Evolutionary conservation across 2,888 invertebrate species (phyloP).

Genomic region (Xestia xanthographa): DNA sequence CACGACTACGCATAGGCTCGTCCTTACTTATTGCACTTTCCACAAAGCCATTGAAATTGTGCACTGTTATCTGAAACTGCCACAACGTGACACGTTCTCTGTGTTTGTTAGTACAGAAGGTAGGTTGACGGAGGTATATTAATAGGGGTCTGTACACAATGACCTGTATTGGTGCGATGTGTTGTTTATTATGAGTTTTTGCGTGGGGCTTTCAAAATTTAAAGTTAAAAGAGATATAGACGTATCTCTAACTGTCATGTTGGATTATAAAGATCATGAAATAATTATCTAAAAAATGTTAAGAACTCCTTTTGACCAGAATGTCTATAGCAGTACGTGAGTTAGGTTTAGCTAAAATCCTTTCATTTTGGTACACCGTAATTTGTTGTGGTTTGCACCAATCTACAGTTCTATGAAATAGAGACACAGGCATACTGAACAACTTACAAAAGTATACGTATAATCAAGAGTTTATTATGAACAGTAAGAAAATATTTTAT

Average conservation of each 20-base stretch:
- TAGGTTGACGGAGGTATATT: background rate
- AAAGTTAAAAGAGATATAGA: background rate
- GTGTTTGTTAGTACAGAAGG: slow-evolving; percentile 4
- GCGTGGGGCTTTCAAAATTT: background rate
- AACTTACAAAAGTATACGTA: background rate
- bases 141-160: background rate
- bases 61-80: slow-evolving; percentile 33
- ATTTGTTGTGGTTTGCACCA: background rate
- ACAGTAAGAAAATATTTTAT: slow-evolving; percentile 25
- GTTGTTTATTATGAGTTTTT: background rate
- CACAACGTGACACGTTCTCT: slow-evolving; percentile 9
- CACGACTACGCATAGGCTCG: background rate
- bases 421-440: background rate
- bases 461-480: slow-evolving; percentile 20
- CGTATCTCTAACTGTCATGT: background rate
- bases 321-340: background rate
- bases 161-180: background rate
- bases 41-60: slow-evolving; percentile 35
- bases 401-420: background rate
- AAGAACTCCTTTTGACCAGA: background rate
- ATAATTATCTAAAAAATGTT: too few species aligned
- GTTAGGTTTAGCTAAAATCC: too few species aligned
- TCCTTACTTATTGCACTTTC: slow-evolving; percentile 22
- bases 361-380: background rate
- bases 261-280: too few species aligned